These are phyloP conservation scores for Nyctalus aviator DNA, from an alignment of 2,797 vertebrate species.

Conservation along the genomic window DNA sequence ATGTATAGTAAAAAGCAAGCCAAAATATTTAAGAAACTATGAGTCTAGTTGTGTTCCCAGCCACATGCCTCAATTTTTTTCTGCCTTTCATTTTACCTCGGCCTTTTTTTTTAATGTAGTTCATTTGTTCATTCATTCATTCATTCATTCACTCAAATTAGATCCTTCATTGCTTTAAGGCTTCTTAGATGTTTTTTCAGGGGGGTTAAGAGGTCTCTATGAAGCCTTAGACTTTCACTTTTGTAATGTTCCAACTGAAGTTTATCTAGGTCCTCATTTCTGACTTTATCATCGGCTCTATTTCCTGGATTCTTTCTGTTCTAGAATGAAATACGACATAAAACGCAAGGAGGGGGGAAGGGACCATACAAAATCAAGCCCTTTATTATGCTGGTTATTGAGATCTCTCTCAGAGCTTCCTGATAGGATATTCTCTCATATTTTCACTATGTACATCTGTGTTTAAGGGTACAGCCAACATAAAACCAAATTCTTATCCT, in stretches of 20 bases:
- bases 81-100: background rate
- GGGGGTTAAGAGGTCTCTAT: background rate
- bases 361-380: background rate
- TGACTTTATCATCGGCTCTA: background rate
- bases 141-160: background rate
- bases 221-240: background rate
- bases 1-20: background rate
- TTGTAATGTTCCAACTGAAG: background rate
- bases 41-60: background rate
- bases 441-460: background rate
- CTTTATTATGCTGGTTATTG: background rate
- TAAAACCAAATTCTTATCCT: background rate
- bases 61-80: background rate
- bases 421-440: background rate
- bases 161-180: background rate
- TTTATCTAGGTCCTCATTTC: constrained; percentile 7
- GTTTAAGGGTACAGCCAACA: background rate
- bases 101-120: background rate
- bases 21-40: background rate
- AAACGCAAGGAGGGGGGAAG: background rate
- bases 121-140: background rate
- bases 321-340: background rate
- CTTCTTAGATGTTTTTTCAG: background rate
- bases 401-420: background rate
- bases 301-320: constrained; percentile 13